Conservation (phyloP, 2,888 invertebrate species). For the Branchellion lobata region DNA sequence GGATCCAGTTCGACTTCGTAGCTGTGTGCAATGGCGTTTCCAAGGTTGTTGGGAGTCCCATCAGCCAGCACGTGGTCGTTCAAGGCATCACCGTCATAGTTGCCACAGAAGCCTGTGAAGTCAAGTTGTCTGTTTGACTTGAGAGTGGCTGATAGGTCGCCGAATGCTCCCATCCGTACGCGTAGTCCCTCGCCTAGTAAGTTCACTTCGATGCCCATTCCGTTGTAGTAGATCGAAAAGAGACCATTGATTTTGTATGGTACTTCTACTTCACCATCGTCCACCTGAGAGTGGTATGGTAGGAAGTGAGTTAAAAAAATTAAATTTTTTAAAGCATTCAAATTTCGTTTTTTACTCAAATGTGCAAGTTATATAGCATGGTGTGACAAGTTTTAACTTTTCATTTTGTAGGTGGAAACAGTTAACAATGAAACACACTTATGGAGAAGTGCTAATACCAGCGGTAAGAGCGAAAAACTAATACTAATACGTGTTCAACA, state of each 20-base stretch:
- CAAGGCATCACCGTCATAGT: conserved; percentile 1
- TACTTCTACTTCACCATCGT: not conserved
- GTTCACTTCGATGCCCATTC: not conserved
- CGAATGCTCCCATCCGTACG: not conserved
- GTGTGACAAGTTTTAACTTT: too few relatives aligned
- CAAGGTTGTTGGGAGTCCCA: too few relatives aligned
- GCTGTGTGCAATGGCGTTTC: not conserved
- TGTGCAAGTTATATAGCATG: too few relatives aligned
- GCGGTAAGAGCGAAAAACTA: too few relatives aligned
- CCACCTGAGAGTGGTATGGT: too few relatives aligned
- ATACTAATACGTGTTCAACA: too few relatives aligned
- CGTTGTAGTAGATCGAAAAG: conserved; percentile 5
- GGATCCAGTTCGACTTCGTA: not conserved
- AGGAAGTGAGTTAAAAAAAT: too few relatives aligned
- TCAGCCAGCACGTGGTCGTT: not conserved
- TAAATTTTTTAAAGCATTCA: too few relatives aligned
- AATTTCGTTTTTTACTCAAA: too few relatives aligned
- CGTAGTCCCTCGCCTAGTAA: not conserved
- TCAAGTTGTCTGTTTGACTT: not conserved
- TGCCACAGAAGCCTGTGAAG: conserved; percentile 8
- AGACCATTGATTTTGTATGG: not conserved
- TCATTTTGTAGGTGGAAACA: too few relatives aligned
- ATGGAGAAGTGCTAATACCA: too few relatives aligned
- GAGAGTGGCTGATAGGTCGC: not conserved
- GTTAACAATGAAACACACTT: too few relatives aligned